These are phyloP conservation scores for Eupithecia subumbrata DNA, from an alignment of 2,888 invertebrate species.

Conservation along the genomic window DNA sequence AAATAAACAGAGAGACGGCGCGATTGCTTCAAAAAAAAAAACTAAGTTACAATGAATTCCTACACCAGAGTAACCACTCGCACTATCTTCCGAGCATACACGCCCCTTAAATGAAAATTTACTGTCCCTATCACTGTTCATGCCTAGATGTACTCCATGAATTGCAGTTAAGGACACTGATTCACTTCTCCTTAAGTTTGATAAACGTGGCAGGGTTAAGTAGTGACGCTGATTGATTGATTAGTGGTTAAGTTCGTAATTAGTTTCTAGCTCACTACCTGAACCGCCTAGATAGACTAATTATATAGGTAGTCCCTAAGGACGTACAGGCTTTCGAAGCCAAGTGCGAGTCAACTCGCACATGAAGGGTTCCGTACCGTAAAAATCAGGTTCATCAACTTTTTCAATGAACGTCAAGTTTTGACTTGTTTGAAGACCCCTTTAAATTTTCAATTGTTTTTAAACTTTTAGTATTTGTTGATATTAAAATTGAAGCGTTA, in stretches of 20 bases:
- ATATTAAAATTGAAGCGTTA: no score
- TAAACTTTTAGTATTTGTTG: no score
- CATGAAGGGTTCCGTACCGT: no score
- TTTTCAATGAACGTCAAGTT: no score
- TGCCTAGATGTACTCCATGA: conserved; percentile 6
- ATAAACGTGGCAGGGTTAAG: conserved; percentile 19
- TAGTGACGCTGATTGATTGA: conserved; percentile 24
- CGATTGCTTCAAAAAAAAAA: no score
- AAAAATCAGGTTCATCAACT: no score
- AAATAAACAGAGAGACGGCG: no score
- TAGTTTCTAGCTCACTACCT: conserved; percentile 3
- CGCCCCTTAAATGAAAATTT: conserved; percentile 3
- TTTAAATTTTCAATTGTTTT: no score
- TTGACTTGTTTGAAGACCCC: no score
- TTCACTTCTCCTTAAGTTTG: conserved; percentile 18
- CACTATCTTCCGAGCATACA: not conserved
- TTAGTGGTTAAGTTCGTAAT: conserved; percentile 13
- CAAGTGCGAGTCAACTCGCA: no score
- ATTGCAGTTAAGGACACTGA: conserved; percentile 11
- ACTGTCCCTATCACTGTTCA: not conserved
- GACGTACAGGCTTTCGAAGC: no score
- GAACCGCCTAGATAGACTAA: not conserved
- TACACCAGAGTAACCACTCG: not conserved
- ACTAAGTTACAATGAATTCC: no score
- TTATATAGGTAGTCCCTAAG: not conserved